A percentile compares a stretch with the other conserved stretches of the same genome.
These are phyloP conservation scores for Diachasmimorpha longicaudata DNA, from an alignment of 1,140 invertebrate genomes.

Conservation along the genomic window DNA sequence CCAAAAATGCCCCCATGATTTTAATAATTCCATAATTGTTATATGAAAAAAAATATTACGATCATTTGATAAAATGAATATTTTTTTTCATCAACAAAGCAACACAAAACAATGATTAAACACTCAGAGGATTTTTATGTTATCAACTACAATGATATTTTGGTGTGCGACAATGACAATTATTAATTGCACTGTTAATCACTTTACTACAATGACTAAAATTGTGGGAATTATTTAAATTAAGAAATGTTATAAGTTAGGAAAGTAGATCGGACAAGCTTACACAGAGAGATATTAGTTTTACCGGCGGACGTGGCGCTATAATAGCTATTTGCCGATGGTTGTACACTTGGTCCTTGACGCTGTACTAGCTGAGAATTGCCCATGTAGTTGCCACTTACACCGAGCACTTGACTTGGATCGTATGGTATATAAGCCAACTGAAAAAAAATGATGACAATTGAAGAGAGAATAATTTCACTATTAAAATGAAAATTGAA, in stretches of 20 bases:
- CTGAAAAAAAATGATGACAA: constrained; percentile 40
- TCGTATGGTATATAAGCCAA: constrained; percentile 63
- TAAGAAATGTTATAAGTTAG: constrained; percentile 29
- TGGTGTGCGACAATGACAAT: neutral
- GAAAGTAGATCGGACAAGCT: constrained; percentile 32
- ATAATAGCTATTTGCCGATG: constrained; percentile 66
- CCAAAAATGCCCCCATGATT: neutral
- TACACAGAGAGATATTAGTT: constrained; percentile 36
- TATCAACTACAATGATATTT: neutral
- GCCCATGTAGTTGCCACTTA: constrained; percentile 65
- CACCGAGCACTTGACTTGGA: constrained; percentile 62
- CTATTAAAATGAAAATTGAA: too few species aligned
- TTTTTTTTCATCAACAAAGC: neutral
- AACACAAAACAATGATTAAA: neutral
- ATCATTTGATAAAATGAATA: neutral
- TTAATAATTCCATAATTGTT: too few species aligned
- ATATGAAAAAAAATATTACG: constrained; percentile 1
- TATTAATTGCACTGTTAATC: neutral
- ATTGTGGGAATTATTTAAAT: neutral
- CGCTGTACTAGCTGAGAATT: constrained; percentile 70
- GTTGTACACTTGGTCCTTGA: constrained; percentile 63
- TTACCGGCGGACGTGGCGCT: constrained; percentile 65
- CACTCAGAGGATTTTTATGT: neutral
- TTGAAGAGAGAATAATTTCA: neutral
- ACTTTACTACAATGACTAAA: neutral